These are phyloP conservation scores for Hemicordylus capensis DNA, from an alignment of 2,113 vertebrate species.

Conservation along the genomic window DNA sequence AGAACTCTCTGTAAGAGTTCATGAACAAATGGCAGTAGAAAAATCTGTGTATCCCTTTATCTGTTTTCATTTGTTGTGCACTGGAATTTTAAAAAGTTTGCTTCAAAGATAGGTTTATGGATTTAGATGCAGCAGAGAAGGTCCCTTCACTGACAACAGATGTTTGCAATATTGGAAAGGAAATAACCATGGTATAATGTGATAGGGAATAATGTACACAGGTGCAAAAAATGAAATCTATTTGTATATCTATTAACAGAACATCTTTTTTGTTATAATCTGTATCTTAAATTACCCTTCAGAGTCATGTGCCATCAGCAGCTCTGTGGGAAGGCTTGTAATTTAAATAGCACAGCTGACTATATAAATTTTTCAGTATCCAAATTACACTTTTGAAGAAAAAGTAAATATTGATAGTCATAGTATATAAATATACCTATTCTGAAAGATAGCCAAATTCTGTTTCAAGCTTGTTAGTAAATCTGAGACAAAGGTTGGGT, in stretches of 20 bases:
- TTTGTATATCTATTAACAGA: background rate
- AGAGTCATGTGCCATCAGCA: background rate
- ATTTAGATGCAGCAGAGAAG: conserved; percentile 37
- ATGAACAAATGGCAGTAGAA: conserved; percentile 28
- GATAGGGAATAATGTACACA: conserved; percentile 41
- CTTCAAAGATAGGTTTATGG: conserved; percentile 49
- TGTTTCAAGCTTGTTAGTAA: too few species aligned
- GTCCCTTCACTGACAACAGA: conserved; percentile 62
- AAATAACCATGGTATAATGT: conserved; percentile 31
- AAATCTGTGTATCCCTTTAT: conserved; percentile 1
- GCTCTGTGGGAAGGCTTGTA: background rate
- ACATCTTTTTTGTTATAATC: conserved; percentile 11
- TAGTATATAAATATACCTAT: background rate
- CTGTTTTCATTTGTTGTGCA: conserved; percentile 27
- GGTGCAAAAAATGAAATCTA: conserved; percentile 43
- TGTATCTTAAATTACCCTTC: conserved; percentile 3
- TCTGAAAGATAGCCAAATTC: background rate
- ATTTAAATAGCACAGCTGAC: background rate
- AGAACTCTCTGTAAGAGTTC: background rate
- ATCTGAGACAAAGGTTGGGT: too few species aligned
- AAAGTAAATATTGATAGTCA: background rate
- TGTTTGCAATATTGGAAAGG: conserved; percentile 61
- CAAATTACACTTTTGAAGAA: background rate
- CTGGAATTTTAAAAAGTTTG: conserved; percentile 28
- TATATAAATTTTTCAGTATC: background rate